A percentile compares a stretch with the other conserved stretches of the same genome.
These are phyloP conservation scores for Tricholaema leucomelas DNA, from an alignment of 2,113 vertebrate species.

Conservation along the genomic window DNA sequence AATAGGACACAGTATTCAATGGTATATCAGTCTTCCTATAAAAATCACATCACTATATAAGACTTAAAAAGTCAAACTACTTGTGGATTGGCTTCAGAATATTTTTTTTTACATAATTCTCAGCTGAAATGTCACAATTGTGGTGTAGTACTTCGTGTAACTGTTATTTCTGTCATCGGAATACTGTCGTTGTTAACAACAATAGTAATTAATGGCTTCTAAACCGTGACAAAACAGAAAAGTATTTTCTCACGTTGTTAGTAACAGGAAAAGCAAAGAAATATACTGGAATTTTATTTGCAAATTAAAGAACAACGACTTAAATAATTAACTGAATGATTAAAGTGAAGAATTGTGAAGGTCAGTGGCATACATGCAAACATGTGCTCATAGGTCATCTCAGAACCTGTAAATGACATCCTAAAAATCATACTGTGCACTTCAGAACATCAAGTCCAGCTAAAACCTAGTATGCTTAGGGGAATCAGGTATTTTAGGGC, in stretches of 20 bases:
- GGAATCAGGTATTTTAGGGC: background rate
- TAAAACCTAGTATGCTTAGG: background rate
- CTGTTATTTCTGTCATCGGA: background rate
- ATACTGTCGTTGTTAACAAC: background rate
- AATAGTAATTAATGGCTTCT: background rate
- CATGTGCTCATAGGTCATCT: background rate
- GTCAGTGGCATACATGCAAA: background rate
- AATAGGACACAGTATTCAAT: background rate
- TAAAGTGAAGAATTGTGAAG: background rate
- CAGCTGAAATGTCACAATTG: background rate
- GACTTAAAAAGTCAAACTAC: background rate
- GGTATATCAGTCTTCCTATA: background rate
- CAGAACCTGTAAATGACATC: background rate
- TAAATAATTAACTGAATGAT: conserved; percentile 15
- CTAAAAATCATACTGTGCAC: background rate
- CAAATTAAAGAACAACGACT: background rate
- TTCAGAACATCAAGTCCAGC: background rate
- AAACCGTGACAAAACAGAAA: background rate
- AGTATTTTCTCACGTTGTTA: background rate
- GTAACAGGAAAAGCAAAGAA: background rate
- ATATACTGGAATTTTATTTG: background rate
- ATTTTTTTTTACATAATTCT: background rate
- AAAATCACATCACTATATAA: background rate
- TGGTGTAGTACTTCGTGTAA: background rate
- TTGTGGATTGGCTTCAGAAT: background rate